Conservation (phyloP, 2,888 invertebrate species). For the Seladonia tumulorum region DNA sequence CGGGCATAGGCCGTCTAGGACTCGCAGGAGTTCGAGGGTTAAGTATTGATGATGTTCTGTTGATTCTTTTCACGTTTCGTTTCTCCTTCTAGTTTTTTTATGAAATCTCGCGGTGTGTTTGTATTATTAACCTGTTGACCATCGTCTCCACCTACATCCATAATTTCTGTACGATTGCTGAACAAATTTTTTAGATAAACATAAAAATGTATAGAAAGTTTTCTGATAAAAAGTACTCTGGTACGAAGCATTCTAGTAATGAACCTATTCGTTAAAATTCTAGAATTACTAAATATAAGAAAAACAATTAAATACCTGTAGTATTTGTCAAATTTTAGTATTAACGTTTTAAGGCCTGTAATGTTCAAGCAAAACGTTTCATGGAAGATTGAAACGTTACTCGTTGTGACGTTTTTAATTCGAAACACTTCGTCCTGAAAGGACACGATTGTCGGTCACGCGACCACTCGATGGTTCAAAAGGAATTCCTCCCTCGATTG, state of each 20-base stretch:
- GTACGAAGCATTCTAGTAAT: no score
- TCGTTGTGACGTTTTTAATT: no score
- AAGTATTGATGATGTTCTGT: neutral
- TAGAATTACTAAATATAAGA: no score
- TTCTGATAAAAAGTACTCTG: no score
- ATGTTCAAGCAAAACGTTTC: neutral
- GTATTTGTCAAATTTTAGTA: neutral
- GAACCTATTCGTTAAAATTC: neutral
- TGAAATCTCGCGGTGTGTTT: no score
- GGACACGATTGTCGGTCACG: neutral
- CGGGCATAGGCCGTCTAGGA: no score
- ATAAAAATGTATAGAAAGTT: no score
- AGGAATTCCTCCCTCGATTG: neutral
- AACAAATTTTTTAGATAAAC: no score
- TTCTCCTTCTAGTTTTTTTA: neutral
- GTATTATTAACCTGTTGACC: no score
- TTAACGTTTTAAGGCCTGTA: neutral
- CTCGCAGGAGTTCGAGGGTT: no score
- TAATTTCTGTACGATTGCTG: no score
- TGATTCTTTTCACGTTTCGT: neutral
- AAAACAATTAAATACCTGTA: neutral
- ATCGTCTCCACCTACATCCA: no score
- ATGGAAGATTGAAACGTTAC: neutral
- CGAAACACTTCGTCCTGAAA: neutral
- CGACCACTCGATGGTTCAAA: neutral